Evolutionary conservation across 2,888 invertebrate genomes (phyloP), one percentile per base, ranked within the genome.

Genomic region (Cantharis nigra): DNA sequence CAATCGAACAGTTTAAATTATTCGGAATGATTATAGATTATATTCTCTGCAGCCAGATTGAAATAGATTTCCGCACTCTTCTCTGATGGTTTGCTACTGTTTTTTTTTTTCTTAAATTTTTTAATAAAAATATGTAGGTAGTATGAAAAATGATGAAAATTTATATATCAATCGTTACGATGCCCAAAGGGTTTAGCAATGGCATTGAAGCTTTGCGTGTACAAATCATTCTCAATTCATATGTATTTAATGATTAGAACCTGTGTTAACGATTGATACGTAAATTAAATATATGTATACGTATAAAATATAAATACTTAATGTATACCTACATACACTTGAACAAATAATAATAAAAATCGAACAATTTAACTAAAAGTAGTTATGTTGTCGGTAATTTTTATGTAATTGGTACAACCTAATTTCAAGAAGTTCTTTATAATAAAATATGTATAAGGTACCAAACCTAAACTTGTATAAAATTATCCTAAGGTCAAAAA

Each of bases 171-270:
- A 16, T 16, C 16, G 16, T 16, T 20, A 20, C 20, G 20, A 3
- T 20, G 3, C n/a, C 13, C n/a, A 67, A 67, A 20, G 62, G 76
- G 72, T 72, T 73, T 77, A 77, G 71, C 73, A 74, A 71, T 77
- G 73, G 65, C 73, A 16, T 30, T 74, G 73, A n/a, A 49, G 49
- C 49, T 74, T 77, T 73, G 71, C 73, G 67, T 77, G 73, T 67
- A 62, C 18, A 74, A 70, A 18, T 73, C 70, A 69, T 71, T 73
- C 70, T 63, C 20, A 18, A n/a, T 70, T 18, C 63, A 73, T 77
- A 70, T 77, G 77, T 77, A 77, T 77, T 77, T 73, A 77, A 70
- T 63, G 73, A 74, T 76, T 73, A 77, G 73, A 77, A 70, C 63
- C 70, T 65, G 70, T 73, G 64, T 71, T 49, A 49, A 65, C 70